Base-by-base conservation (phyloP, 2,888 invertebrate species). In the Zaprionus bogoriensis region DNA sequence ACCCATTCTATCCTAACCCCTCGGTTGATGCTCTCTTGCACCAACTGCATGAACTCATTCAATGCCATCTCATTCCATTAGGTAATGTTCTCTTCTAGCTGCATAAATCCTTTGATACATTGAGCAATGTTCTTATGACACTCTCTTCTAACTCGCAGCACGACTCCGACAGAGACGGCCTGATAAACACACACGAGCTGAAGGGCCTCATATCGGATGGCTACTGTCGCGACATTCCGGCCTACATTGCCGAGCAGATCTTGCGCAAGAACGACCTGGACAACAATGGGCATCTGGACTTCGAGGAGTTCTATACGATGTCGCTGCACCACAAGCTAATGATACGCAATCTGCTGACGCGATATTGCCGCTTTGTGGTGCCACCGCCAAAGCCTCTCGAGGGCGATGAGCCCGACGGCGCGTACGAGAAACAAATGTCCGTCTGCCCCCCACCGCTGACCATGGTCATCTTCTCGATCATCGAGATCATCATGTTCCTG, bases 381-480 rank as follows among this genome's bases (percentile, higher is more conserved):
- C 91, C 91, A 5, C 87, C 89, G 19, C 90, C 91, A 4, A 88
- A 88, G 53, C 89, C 88, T 2, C 66, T 84, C 9, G 89, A 87
- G 48, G 89, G 89, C 1, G 91, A 91, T 76, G 88, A 91, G 72
- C 87, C 89, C 20, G 95, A 95, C 92, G 95, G 95, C 2, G 94
- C 94, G 4, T 98, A 98, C 91, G 95, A 97, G 87, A 95, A 97
- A 81, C 95, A 98, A 89, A 99, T 99, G 92, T 95, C 94, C 65
- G 98, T 99, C 88, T 95, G 94, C 89, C 99, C 99, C 10, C 99
- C 99, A 0, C 95, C 96, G 0, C 88, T 99, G 52, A 96, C 97
- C 88, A 98, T 99, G 96, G 93, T 98, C 67, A 92, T 97, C 64
- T 95, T 99, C 82, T 97, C 97, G 3, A 86, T 98, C 60, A 92